Evolutionary conservation across 2,888 invertebrate genomes (phyloP), one percentile per base, ranked within the genome.

Genomic region (Smittia sp.): DNA sequence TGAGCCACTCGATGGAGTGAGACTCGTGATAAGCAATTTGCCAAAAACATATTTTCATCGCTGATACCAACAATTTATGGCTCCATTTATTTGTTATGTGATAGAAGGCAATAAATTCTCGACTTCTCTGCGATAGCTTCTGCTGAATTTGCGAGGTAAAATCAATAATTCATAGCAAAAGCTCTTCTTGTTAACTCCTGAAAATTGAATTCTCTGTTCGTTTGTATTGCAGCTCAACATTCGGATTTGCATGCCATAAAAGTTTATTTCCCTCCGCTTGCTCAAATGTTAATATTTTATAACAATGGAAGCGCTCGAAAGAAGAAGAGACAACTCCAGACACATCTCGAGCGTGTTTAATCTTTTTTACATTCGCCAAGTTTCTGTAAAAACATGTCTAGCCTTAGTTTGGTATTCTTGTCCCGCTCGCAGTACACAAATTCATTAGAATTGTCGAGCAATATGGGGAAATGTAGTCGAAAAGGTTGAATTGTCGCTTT

Each of bases 1-100:
- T 24, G 3, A 4, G 7, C 24, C 1, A 25, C 24, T 2, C 25
- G 13, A 9, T 22, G 20, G 52, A 25, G 20, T 27, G 46, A 52
- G 25, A 25, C 25, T 63, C 27, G 69, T 54, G 69, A 69, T 69
- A 69, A 69, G 69, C 52, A 69, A 54, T 69, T 69, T 69, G 54
- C 18, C 69, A 69, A 69, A 69, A 69, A 69, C 69, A 69, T 69
- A 69, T 69, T 69, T 69, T 69, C 69, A 69, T 69, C 69, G 69
- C 54, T 69, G 69, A 69, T 69, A 69, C 27, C 69, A 54, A 69
- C 6, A 54, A 69, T 69, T 69, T 69, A 69, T 69, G 69, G 32
- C 38, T 25, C 68, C 46, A 68, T 68, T 68, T 68, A 68, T 68
- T 68, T 68, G 68, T 68, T 68, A 68, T 68, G 68, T 68, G 68